Base-by-base conservation (phyloP, 2,888 invertebrate genomes). In the Agrochola macilenta region DNA sequence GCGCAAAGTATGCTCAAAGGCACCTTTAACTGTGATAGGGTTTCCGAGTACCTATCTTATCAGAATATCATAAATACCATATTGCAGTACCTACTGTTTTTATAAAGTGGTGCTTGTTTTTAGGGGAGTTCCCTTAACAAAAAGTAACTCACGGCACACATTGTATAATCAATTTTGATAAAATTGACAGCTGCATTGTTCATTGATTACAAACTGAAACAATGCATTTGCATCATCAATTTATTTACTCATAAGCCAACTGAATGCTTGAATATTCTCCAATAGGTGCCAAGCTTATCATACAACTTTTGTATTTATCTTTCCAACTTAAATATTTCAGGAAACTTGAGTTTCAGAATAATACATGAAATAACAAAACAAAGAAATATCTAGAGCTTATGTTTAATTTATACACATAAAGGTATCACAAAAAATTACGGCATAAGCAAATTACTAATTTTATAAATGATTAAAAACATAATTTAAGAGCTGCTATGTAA, bases 361-460 rank as follows among this genome's bases (percentile, higher is more conserved):
- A 12, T 68, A 17, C 9, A 26, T 52, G n/a, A 46, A 52, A 17
- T 52, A 78, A 17, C 60, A 85, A 68, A 74, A 72, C 83, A 74
- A 80, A 65, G 72, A 88, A 79, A 26, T 70, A 49, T 76, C 76
- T 78, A 76, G 76, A 73, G 76, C 58, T 0, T 26, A 30, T 0
- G 23, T 54, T 2, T 35, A 57, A 26, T 26, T 1, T 39, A 52
- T 14, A 46, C 7, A 60, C 57, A 4, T 8, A 4, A 49, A 65
- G 0, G 46, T 61, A 46, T 12, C 9, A 61, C 5, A 14, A 66
- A 30, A 35, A 52, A 46, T 39, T n/a, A 39, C n/a, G 52, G 35
- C 26, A 30, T 76, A 35, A 20, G 2, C 2, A 11, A 3, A 14
- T 30, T 30, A 43, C 46, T 7, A 7, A 26, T 26, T 39, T 39